Evolutionary conservation across 2,113 vertebrate genomes (phyloP), one percentile per base, ranked within the genome.

Genomic region (Leptocoma aspasia): DNA sequence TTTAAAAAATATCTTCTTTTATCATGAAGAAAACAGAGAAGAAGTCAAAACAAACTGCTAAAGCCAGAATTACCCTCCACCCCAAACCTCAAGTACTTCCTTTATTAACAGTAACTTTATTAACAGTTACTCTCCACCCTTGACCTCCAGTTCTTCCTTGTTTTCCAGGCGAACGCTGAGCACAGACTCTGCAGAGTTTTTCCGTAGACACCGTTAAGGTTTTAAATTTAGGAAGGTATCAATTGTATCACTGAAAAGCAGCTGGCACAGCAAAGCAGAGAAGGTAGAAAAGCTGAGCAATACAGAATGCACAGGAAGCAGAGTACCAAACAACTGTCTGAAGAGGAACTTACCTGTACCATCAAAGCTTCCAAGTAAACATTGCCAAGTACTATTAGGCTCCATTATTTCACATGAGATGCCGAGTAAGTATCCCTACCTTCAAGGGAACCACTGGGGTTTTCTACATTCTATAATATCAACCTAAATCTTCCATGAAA

Each of bases 181-280:
- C 64, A 52, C 2, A 0, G 15, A 24, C 5, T 37, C 33, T 31
- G 35, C 35, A 56, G 9, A 45, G 21, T 49, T 65, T 65, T 7
- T 83, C 50, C 33, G 50, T 2, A 22, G 4, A 56, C 12, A 33
- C 0, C 0, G 42, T n/a, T 10, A 50, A 66, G 10, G 35, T 2
- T 47, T 30, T 22, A 54, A 78, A 37, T 19, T 45, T 61, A 15
- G 53, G n/a, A 86, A 64, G 39, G 47, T 60, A 60, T 39, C 28
- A 57, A 4, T 1, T 4, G 20, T n/a, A 54, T 27, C 30, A 54
- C 23, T 68, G 42, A 73, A 65, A 77, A 92, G 23, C 13, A 45
- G 19, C 27, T 61, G 41, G 26, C 45, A 50, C 20, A 75, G 63
- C 33, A 79, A 72, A 88, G 28, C 15, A 64, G 26, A 89, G 44